Conservation (phyloP, 2,888 invertebrate genomes). For the Stegophylla sp. region DNA sequence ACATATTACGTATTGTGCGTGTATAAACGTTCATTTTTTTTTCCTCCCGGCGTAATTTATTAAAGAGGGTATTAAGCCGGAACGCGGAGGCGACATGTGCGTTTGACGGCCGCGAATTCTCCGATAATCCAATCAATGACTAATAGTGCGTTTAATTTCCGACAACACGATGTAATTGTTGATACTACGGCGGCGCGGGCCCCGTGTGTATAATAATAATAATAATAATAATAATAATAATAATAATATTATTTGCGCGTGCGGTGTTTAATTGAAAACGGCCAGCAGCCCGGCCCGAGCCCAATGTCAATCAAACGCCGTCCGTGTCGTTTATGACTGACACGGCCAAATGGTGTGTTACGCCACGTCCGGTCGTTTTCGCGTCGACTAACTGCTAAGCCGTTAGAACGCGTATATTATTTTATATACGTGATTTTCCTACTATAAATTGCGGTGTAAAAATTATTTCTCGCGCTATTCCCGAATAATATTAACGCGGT, state of each 20-base stretch:
- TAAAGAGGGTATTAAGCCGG: slow-evolving; percentile 56
- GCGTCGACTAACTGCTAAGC: neutral
- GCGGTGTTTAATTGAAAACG: slow-evolving; percentile 40
- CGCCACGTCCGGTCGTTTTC: neutral
- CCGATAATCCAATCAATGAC: slow-evolving; percentile 58
- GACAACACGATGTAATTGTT: slow-evolving; percentile 50
- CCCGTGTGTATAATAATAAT: neutral
- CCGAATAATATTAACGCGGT: no score
- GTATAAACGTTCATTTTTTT: neutral
- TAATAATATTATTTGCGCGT: neutral
- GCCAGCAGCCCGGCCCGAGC: neutral
- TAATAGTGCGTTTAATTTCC: slow-evolving; percentile 56
- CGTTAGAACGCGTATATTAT: neutral
- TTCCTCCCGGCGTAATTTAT: slow-evolving; percentile 40
- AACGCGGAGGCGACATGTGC: slow-evolving; percentile 54
- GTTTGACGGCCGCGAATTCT: slow-evolving; percentile 57
- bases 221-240: no score
- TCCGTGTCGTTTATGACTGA: slow-evolving; percentile 33
- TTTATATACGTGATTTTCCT: neutral
- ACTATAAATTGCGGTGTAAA: neutral
- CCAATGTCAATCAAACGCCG: slow-evolving; percentile 46
- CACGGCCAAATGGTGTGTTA: slow-evolving; percentile 10
- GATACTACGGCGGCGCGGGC: neutral
- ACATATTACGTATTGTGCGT: neutral
- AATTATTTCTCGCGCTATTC: neutral